These are phyloP conservation scores for Menidia menidia DNA, from an alignment of 2,797 vertebrate species.

Conservation along the genomic window DNA sequence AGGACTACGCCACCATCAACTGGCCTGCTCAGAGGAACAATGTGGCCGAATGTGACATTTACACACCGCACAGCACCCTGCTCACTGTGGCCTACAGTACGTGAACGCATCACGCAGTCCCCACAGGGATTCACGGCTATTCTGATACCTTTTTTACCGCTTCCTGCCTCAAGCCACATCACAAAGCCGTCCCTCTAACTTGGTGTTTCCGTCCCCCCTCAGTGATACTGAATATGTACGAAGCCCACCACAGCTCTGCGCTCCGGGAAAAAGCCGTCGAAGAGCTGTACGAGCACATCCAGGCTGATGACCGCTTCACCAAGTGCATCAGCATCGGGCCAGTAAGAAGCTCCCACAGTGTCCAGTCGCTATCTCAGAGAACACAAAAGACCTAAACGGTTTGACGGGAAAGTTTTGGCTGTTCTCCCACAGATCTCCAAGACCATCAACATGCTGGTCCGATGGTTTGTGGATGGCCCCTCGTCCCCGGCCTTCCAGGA, in stretches of 20 bases:
- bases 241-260: slow-evolving; percentile 86
- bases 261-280: slow-evolving; percentile 83
- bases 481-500: slow-evolving; percentile 87
- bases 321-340: slow-evolving; percentile 95
- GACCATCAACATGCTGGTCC: slow-evolving; percentile 95
- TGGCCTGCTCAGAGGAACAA: slow-evolving; percentile 94
- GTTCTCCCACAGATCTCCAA: slow-evolving; percentile 89
- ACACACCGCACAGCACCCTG: slow-evolving; percentile 91
- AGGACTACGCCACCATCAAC: slow-evolving; percentile 89
- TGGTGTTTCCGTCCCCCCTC: slow-evolving; percentile 19
- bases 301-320: slow-evolving; percentile 92
- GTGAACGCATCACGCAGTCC: slow-evolving; percentile 2
- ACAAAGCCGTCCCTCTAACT: no score
- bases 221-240: slow-evolving; percentile 89
- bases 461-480: slow-evolving; percentile 91
- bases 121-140: no score
- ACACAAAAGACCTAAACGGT: background rate
- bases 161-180: no score
- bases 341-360: slow-evolving; percentile 66
- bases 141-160: no score
- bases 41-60: slow-evolving; percentile 88
- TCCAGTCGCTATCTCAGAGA: no score
- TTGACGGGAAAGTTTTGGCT: background rate
- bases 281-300: slow-evolving; percentile 90
- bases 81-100: slow-evolving; percentile 79